Percentiles rank a stretch among this genome's conserved stretches.
Conservation (phyloP, 2,113 vertebrate species). For the Tonatia bakeri region DNA sequence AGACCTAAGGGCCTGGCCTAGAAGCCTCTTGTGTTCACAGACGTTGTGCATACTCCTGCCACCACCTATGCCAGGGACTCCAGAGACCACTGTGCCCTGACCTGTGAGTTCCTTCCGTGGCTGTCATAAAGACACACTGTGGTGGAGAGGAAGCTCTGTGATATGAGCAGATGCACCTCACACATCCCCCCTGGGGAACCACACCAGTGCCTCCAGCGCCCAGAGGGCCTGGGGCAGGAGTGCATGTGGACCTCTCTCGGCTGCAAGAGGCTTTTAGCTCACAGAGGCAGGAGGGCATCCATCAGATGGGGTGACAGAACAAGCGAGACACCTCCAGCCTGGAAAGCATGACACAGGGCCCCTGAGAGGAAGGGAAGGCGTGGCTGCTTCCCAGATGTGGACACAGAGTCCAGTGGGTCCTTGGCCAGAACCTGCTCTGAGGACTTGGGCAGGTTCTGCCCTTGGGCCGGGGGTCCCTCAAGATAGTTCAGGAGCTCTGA, state of each 20-base stretch:
- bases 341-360: neutral
- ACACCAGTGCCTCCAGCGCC: rapidly evolving
- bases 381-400: neutral
- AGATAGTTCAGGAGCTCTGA: neutral
- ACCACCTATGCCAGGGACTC: rapidly evolving
- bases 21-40: neutral
- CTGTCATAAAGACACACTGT: rapidly evolving
- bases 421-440: neutral
- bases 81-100: neutral
- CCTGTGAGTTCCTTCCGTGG: neutral
- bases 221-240: neutral
- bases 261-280: neutral
- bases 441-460: too few species aligned
- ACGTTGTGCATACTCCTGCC: rapidly evolving
- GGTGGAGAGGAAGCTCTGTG: neutral
- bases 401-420: rapidly evolving
- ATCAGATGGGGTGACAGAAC: rapidly evolving
- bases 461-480: too few species aligned
- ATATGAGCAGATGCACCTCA: neutral
- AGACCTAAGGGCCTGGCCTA: neutral
- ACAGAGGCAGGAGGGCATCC: neutral
- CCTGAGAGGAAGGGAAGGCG: neutral
- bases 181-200: too few species aligned
- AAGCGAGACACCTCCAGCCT: rapidly evolving
- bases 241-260: rapidly evolving